Base-by-base conservation (phyloP, 2,888 invertebrate genomes). In the Polia nebulosa region DNA sequence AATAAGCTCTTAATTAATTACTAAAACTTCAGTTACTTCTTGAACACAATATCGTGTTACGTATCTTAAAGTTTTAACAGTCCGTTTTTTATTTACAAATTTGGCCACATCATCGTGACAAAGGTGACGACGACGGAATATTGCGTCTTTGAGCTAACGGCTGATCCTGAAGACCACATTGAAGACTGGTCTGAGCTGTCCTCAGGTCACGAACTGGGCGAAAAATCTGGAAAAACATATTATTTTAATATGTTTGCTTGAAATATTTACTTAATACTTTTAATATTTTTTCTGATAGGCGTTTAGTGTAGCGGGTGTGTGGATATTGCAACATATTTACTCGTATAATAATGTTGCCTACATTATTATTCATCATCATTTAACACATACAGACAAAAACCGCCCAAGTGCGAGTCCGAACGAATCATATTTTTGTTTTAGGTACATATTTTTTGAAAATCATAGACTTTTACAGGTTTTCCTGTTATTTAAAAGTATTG, bases 171-270 rank as follows among this genome's bases (percentile, higher is more conserved):
- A 25, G 94, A 93, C 93, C 92, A 92, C 66, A 90, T 72, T 2
- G 89, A 81, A 91, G 92, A 92, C 74, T 89, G 89, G 80, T 90
- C 90, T 34, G 87, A 86, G 63, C 78, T 84, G 52, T 85, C 81
- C 69, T 93, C 90, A 70, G 92, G 94, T 94, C 93, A 94, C 87
- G 91, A 91, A 69, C 91, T 93, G 29, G 93, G 87, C 0, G 90
- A 81, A 27, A 91, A 70, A 79, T 91, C 94, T 93, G 89, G 0
- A 84, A 91, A 80, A 25, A 77, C 0, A 63, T 4, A 15, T 20
- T 3, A 15, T 3, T 25, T 56, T n/a, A 51, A n/a, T n/a, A n/a
- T n/a, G n/a, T n/a, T n/a, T n/a, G n/a, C n/a, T n/a, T n/a, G n/a
- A n/a, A n/a, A n/a, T n/a, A n/a, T n/a, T n/a, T n/a, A n/a, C n/a